Evolutionary conservation across 2,888 invertebrate species (phyloP).

Genomic region (Osedax fenrisi): DNA sequence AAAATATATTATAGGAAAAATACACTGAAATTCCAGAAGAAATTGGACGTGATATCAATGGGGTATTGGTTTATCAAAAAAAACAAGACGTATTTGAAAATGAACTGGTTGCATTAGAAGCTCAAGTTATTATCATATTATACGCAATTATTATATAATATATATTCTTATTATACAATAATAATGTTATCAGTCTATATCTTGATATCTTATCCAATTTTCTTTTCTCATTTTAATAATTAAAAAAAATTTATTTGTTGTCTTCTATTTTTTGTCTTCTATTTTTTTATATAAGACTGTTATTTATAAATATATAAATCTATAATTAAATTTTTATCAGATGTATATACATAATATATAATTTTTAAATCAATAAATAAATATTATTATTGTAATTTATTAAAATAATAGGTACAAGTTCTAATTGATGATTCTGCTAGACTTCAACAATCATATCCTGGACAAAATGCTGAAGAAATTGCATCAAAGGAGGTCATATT

Average conservation of each 20-base stretch:
- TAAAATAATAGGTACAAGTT: conserved; percentile 55
- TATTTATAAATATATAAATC: not conserved
- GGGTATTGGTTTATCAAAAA: conserved; percentile 68
- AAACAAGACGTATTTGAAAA: conserved; percentile 85
- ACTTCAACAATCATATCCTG: conserved; percentile 72
- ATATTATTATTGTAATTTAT: conserved; percentile 11
- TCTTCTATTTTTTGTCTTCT: conserved; percentile 12
- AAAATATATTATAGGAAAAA: conserved; percentile 57
- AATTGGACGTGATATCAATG: conserved; percentile 69
- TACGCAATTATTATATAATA: not conserved
- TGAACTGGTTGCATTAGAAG: conserved; percentile 79
- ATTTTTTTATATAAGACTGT: conserved; percentile 6
- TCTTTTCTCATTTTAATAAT: too few species aligned
- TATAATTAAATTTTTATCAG: not conserved
- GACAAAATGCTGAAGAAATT: conserved; percentile 78
- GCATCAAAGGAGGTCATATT: conserved; percentile 57
- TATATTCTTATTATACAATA: not conserved
- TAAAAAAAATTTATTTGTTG: too few species aligned
- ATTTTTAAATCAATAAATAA: too few species aligned
- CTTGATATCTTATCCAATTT: too few species aligned
- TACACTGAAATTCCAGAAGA: conserved; percentile 70
- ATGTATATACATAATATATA: not conserved
- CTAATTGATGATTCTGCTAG: conserved; percentile 82
- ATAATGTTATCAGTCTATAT: not conserved
- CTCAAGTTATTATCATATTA: conserved; percentile 57